Evolutionary conservation across 2,888 invertebrate species (phyloP).

Genomic region (Cryptocephalus primarius): DNA sequence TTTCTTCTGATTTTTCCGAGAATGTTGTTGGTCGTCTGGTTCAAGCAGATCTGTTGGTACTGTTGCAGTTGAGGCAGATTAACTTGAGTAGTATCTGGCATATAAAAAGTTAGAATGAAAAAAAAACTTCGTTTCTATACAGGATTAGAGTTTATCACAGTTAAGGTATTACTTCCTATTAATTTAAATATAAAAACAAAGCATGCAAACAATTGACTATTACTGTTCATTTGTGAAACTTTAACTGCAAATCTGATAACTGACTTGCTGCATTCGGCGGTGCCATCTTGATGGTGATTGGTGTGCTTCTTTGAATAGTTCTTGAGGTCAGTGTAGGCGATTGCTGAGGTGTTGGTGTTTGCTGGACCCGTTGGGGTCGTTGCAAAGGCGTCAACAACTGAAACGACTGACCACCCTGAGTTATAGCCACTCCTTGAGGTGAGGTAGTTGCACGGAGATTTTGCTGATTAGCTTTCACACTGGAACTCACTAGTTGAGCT

Average conservation of each 20-base stretch:
- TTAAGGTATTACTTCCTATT: conserved; percentile 5
- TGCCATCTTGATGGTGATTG: conserved; percentile 36
- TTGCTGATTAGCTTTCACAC: conserved; percentile 47
- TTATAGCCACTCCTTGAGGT: conserved; percentile 26
- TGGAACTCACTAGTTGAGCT: conserved; percentile 55
- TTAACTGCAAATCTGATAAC: conserved; percentile 34
- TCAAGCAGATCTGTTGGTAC: conserved; percentile 31
- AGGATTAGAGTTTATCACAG: conserved; percentile 14
- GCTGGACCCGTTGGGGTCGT: conserved; percentile 27
- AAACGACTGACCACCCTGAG: conserved; percentile 30
- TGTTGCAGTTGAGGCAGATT: conserved; percentile 29
- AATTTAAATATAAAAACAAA: conserved; percentile 4
- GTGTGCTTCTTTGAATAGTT: conserved; percentile 32
- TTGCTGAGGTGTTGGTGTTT: conserved; percentile 13
- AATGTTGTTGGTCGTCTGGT: conserved; percentile 22
- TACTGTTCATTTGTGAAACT: conserved; percentile 26
- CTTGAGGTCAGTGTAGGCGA: conserved; percentile 25
- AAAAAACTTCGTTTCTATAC: conserved; percentile 1
- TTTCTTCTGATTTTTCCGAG: conserved; percentile 31
- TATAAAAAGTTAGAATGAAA: conserved; percentile 18
- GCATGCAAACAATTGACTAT: neutral
- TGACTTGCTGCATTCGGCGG: conserved; percentile 35
- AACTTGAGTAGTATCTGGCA: conserved; percentile 27
- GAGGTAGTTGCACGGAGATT: conserved; percentile 25
- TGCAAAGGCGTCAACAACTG: conserved; percentile 33